Base-by-base conservation (phyloP, 2,797 vertebrate genomes). In the Salmo trutta region DNA sequence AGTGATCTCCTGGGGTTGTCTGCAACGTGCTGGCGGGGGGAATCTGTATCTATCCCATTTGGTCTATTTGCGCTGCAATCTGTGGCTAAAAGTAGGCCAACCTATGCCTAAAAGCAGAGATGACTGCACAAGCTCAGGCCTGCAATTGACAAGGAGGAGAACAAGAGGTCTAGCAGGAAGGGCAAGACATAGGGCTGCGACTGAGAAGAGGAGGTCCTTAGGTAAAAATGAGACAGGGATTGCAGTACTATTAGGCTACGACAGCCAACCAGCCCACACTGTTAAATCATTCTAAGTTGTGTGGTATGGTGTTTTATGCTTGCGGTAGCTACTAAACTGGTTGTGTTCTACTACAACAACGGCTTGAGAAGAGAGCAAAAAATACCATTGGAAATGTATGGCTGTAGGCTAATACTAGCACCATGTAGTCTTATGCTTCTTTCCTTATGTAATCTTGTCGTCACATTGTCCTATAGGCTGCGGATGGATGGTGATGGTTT, bases 41-140 rank as follows among this genome's bases (percentile, higher is more conserved):
- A 88, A 87, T 85, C 83, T 77, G 78, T 81, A 87, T 87, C 79
- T 87, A 83, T 90, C 83, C 86, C 87, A 75, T 89, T 88, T 85
- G 75, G 74, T 84, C 82, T 88, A 78, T 92, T 85, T 87, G 77
- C 81, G 79, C 68, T 70, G 41, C 77, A 79, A 85, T 88, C 80
- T 75, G 79, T 78, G 79, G 76, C 84, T 82, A 74, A 77, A 85
- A 89, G 84, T 84, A 80, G 83, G 87, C 76, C 85, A 87, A 85
- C 88, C 79, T 53, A 67, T 75, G 86, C 71, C 85, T 81, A 77
- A 88, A 90, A 79, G 83, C 81, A 77, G 76, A 1, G 27, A 81
- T 54, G 76, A 77, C 83, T 85, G 76, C 77, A 79, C 41, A 47
- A 14, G 41, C 41, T 47, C 56, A 77, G 74, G 70, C 78, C 79